Evolutionary conservation across 1,140 invertebrate genomes (phyloP), one percentile per base, ranked within the genome.

Genomic region (Drosophila grimshawi): DNA sequence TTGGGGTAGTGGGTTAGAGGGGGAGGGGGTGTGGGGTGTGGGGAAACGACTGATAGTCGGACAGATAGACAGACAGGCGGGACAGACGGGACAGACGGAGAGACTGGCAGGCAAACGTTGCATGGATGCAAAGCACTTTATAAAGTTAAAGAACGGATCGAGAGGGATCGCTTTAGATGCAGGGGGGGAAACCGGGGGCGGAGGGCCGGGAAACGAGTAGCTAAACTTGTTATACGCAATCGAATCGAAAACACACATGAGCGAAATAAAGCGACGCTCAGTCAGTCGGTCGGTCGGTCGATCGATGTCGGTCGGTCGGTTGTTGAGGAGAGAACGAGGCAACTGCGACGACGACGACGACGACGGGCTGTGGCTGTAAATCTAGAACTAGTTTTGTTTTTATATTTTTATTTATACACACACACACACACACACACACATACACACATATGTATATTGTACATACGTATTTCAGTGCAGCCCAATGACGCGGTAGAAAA

Each of bases 161-260:
- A 52, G 55, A 49, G 35, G 39, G 51, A 67, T 52, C 52, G 52
- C 51, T 19, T 19, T 19, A 19, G 19, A n/a, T 5, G 48, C 29
- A 19, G 27, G 10, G 53, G 55, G 45, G 27, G 46, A 49, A 59
- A 33, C 33, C 53, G 11, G 19, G 33, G 35, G 30, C 4, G 33
- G 33, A 30, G 51, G 33, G 27, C 3, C 10, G 43, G 66, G 66
- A 46, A 33, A 27, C 35, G 56, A 60, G 59, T 80, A 75, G 73
- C 73, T 80, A 88, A 88, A 88, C 85, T 88, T 88, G 83, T 88
- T 88, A 88, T 88, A 88, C 85, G 85, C 83, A 89, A 88, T 88
- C 85, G 77, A 88, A 89, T 78, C 73, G 74, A 89, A 86, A 86
- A 89, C 80, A 43, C 39, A 43, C 10, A 88, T 86, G 77, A 76